Evolutionary conservation across 2,888 invertebrate genomes (phyloP).

Genomic region (Argynnis bischoffii): DNA sequence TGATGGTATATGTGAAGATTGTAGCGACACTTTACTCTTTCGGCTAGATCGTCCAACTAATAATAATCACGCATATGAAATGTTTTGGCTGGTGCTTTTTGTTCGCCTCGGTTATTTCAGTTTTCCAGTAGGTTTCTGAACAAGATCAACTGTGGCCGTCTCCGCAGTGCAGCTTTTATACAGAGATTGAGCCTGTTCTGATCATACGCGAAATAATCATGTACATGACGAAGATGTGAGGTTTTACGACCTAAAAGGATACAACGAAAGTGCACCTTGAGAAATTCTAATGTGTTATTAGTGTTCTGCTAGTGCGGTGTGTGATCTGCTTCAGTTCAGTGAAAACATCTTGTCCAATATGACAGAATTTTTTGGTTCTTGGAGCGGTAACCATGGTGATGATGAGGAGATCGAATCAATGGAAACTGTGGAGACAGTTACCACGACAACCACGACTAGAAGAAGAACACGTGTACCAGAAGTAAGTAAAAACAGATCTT

Average conservation of each 20-base stretch:
- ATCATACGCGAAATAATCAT: constrained; percentile 20
- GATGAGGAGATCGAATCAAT: constrained; percentile 53
- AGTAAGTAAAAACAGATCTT: constrained; percentile 57
- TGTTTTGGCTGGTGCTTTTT: constrained; percentile 82
- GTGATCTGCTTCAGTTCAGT: constrained; percentile 46
- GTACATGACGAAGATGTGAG: constrained; percentile 37
- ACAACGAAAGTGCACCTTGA: constrained; percentile 49
- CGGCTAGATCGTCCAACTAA: constrained; percentile 82
- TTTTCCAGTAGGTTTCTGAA: constrained; percentile 82
- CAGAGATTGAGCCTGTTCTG: constrained; percentile 28
- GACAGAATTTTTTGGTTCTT: constrained; percentile 78
- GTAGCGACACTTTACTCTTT: constrained; percentile 76
- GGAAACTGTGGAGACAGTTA: constrained; percentile 70
- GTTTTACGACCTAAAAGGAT: constrained; percentile 49
- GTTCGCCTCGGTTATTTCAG: constrained; percentile 82
- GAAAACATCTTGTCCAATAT: constrained; percentile 57
- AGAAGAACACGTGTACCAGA: constrained; percentile 47
- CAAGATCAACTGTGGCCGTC: constrained; percentile 77
- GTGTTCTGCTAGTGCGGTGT: constrained; percentile 27
- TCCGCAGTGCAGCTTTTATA: constrained; percentile 60
- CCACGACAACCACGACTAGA: constrained; percentile 69
- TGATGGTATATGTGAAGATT: constrained; percentile 64
- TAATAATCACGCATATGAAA: constrained; percentile 81
- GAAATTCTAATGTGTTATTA: constrained; percentile 29
- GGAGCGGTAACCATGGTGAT: constrained; percentile 57